A percentile compares a stretch with the other conserved stretches of the same genome.
phyloP scores from a whole-genome alignment of 1,140 invertebrate genomes.

The Zaprionus camerounensis region DNA sequence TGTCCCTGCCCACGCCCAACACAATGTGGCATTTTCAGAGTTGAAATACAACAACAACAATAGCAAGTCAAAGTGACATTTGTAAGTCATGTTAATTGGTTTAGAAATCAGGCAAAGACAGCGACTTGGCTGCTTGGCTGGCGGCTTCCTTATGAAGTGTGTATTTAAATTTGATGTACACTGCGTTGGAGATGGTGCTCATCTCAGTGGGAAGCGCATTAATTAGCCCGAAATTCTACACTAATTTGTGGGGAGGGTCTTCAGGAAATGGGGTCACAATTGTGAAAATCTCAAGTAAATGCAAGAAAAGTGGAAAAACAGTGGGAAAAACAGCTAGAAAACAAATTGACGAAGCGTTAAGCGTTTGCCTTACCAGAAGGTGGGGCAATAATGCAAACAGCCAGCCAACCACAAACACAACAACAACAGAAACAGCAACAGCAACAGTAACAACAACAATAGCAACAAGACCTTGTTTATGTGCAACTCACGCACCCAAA shows the following conservation, averaged over 20 bases:
- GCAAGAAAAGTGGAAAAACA: conserved; percentile 15
- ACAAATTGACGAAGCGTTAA: conserved; percentile 76
- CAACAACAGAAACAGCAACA: conserved; percentile 21
- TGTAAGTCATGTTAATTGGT: conserved; percentile 70
- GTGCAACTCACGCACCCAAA: conserved; percentile 64
- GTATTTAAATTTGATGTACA: conserved; percentile 45
- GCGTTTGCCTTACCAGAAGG: conserved; percentile 45
- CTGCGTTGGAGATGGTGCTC: conserved; percentile 14
- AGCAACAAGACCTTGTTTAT: conserved; percentile 64
- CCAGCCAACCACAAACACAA: conserved; percentile 55
- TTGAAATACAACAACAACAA: conserved; percentile 13
- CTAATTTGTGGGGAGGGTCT: conserved; percentile 49
- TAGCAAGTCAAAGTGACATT: conserved; percentile 58
- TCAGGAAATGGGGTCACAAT: conserved; percentile 64
- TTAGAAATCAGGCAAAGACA: conserved; percentile 48
- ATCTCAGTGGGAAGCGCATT: conserved; percentile 33
- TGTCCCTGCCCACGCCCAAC: conserved; percentile 4
- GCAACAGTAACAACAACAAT: conserved; percentile 1
- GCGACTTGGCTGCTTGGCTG: conserved; percentile 14
- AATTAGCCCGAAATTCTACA: conserved; percentile 65
- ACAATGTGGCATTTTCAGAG: conserved; percentile 36
- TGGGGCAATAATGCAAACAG: conserved; percentile 60
- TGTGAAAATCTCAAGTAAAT: conserved; percentile 52
- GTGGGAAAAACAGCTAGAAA: conserved; percentile 32
- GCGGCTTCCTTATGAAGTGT: conserved; percentile 44